A percentile compares a stretch with the other conserved stretches of the same genome.
phyloP scores from a whole-genome alignment of 1,140 invertebrate genomes.

The Scaptomyza hsui region DNA sequence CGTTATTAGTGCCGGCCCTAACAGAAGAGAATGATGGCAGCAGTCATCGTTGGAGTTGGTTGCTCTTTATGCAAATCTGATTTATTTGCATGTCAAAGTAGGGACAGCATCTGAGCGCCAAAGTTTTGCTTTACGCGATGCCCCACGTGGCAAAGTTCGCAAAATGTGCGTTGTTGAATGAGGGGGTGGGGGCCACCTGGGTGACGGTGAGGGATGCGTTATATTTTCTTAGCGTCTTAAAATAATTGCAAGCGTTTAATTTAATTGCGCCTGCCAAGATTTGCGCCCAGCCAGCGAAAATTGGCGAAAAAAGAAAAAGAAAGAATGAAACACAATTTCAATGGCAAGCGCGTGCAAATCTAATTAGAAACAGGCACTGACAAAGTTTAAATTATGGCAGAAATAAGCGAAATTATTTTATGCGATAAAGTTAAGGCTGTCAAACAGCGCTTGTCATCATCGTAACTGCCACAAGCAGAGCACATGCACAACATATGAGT shows the following conservation, averaged over 20 bases:
- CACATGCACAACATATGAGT: conserved; percentile 48
- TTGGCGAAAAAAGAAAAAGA: conserved; percentile 15
- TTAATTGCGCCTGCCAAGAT: conserved; percentile 75
- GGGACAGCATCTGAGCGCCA: conserved; percentile 33
- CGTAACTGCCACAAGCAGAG: conserved; percentile 52
- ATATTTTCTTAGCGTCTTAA: conserved; percentile 69
- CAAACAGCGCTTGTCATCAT: conserved; percentile 48
- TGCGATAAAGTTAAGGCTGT: conserved; percentile 50
- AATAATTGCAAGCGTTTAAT: conserved; percentile 82
- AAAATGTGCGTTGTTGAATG: conserved; percentile 25
- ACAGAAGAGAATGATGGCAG: conserved; percentile 7
- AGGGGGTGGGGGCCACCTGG: conserved; percentile 10
- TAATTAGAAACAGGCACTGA: conserved; percentile 67
- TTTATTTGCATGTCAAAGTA: conserved; percentile 83
- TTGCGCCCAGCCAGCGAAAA: conserved; percentile 37
- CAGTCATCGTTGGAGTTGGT: conserved; percentile 6
- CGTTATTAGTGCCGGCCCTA: conserved; percentile 37
- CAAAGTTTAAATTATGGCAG: conserved; percentile 65
- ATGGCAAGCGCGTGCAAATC: conserved; percentile 72
- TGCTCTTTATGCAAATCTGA: conserved; percentile 79
- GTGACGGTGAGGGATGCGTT: conserved; percentile 30
- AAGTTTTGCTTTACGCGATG: conserved; percentile 35
- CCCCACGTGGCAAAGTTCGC: conserved; percentile 54
- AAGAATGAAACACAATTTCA: conserved; percentile 59
- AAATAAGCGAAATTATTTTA: conserved; percentile 40